Conservation (phyloP, 2,797 vertebrate genomes). For the Erethizon dorsatum region DNA sequence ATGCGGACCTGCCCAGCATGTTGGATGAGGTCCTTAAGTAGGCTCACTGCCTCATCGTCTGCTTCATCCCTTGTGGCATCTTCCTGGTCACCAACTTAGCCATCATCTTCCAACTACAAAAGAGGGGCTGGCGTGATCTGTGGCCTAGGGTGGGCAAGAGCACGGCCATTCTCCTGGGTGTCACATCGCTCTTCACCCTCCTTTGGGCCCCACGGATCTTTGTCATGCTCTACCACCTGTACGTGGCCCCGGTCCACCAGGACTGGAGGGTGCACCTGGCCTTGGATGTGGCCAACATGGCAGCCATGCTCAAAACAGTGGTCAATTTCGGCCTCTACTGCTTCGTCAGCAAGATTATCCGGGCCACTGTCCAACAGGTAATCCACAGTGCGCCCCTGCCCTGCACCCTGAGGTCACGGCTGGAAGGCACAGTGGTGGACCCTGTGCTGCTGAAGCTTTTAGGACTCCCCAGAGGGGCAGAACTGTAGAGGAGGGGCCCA, state of each 20-base stretch:
- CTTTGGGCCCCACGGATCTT: constrained; percentile 95
- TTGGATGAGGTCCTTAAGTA: constrained; percentile 94
- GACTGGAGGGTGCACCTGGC: constrained; percentile 96
- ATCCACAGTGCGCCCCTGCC: neutral
- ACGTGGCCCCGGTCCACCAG: constrained; percentile 92
- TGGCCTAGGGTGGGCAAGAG: constrained; percentile 89
- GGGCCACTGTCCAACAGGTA: too few species aligned
- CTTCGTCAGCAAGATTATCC: constrained; percentile 94
- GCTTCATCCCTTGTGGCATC: constrained; percentile 95
- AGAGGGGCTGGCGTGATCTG: neutral
- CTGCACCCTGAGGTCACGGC: constrained; percentile 44
- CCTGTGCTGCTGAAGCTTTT: constrained; percentile 51
- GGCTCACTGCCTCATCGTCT: constrained; percentile 94
- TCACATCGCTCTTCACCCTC: constrained; percentile 92
- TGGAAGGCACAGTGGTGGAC: neutral
- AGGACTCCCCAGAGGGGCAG: constrained; percentile 18
- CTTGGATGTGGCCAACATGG: constrained; percentile 96
- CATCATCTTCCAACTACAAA: constrained; percentile 91
- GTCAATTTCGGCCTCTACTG: constrained; percentile 97
- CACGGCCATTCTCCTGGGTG: constrained; percentile 86
- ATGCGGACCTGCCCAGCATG: constrained; percentile 88
- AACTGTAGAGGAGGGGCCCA: neutral
- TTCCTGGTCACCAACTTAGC: constrained; percentile 94
- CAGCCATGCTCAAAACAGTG: constrained; percentile 96
- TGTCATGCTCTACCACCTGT: constrained; percentile 95